Percentiles rank a stretch among this genome's conserved stretches.
Conservation (phyloP, 2,113 vertebrate species). For the Oreotrochilus melanogaster region DNA sequence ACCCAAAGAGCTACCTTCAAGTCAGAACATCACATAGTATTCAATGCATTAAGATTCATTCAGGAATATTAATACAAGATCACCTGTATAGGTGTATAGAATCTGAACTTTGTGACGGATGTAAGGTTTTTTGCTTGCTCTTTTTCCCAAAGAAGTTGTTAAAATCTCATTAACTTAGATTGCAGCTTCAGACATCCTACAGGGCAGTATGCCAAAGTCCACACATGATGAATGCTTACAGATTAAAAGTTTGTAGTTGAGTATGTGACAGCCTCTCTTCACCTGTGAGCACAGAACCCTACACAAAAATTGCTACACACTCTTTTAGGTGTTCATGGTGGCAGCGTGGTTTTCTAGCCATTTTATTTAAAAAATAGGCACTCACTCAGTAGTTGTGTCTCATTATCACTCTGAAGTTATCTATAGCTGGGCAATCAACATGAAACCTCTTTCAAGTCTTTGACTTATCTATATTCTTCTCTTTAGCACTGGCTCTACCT, state of each 20-base stretch:
- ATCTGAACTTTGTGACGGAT: neutral
- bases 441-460: neutral
- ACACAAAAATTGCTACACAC: neutral
- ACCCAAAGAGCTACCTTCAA: neutral
- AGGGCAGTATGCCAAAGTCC: neutral
- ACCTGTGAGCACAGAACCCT: neutral
- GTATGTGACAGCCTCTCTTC: neutral
- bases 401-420: neutral
- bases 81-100: neutral
- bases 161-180: neutral
- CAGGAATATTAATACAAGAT: neutral
- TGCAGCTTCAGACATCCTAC: neutral
- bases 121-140: neutral
- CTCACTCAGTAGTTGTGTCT: neutral
- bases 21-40: neutral
- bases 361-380: neutral
- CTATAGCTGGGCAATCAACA: neutral
- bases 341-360: slow-evolving; percentile 12
- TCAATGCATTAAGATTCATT: neutral
- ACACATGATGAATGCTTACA: neutral
- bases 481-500: neutral
- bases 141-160: neutral
- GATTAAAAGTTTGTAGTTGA: neutral
- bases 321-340: slow-evolving; percentile 62
- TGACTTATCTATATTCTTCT: neutral